Conservation (phyloP, 2,113 vertebrate species). For the Struthidea cinerea region DNA sequence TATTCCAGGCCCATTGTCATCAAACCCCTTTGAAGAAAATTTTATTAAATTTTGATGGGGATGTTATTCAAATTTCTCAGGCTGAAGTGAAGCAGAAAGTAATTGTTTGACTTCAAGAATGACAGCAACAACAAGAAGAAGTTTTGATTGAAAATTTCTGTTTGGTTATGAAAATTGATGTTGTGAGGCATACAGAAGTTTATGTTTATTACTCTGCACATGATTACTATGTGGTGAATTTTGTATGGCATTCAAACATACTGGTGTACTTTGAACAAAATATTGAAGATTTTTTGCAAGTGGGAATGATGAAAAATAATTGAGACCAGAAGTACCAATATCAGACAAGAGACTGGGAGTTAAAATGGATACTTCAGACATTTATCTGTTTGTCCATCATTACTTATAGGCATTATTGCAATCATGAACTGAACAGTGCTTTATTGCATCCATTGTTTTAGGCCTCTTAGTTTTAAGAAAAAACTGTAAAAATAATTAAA, state of each 20-base stretch:
- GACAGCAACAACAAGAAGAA: fast-evolving
- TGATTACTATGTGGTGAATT: neutral
- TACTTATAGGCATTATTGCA: neutral
- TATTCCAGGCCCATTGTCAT: neutral
- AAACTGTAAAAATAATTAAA: conserved; percentile 54
- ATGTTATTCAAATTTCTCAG: neutral
- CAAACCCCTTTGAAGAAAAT: neutral
- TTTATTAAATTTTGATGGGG: neutral
- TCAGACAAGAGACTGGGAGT: neutral
- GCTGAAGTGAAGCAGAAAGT: neutral
- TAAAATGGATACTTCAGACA: neutral
- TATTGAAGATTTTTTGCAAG: neutral
- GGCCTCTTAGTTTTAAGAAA: neutral
- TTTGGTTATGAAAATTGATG: neutral
- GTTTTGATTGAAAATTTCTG: neutral
- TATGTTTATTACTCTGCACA: neutral
- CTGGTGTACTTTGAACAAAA: neutral
- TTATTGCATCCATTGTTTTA: conserved; percentile 19
- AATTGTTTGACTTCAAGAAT: neutral
- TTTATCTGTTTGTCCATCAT: neutral
- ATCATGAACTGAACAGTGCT: neutral
- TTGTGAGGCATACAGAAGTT: neutral
- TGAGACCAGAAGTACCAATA: neutral
- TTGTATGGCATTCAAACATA: neutral
- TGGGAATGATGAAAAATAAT: neutral